Conservation (phyloP, 2,797 vertebrate genomes). For the Falco columbarius region DNA sequence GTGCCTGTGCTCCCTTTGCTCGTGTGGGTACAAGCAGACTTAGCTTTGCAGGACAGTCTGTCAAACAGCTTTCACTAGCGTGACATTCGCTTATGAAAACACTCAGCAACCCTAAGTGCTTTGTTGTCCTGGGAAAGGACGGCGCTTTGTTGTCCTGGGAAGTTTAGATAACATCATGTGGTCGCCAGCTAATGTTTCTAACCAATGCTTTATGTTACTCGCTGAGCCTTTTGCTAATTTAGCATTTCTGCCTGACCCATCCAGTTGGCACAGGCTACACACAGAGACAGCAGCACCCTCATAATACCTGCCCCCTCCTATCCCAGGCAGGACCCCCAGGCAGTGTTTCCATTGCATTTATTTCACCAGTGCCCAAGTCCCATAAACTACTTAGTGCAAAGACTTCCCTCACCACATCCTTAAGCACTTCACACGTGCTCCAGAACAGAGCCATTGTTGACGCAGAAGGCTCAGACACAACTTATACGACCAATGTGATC, state of each 20-base stretch:
- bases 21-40: not conserved
- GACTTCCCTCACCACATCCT: not conserved
- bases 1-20: not conserved
- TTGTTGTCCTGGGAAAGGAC: slow-evolving; percentile 8
- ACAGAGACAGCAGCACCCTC: not conserved
- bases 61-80: not conserved
- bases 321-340: not conserved
- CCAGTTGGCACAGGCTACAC: fast-evolving
- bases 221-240: not conserved
- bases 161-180: slow-evolving; percentile 20
- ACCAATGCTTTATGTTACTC: not conserved
- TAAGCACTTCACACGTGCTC: fast-evolving
- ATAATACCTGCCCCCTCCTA: fast-evolving
- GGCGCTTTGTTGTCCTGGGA: not conserved
- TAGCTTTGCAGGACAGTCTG: not conserved
- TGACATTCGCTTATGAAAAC: not conserved
- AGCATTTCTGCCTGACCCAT: not conserved
- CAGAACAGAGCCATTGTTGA: not conserved
- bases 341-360: not conserved
- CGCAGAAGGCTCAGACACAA: too few species aligned
- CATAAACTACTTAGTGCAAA: not conserved
- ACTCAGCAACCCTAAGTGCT: not conserved
- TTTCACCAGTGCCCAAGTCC: not conserved
- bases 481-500: too few species aligned
- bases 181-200: slow-evolving; percentile 12